These are phyloP conservation scores for Caenorhabditis macrosperma DNA, from an alignment of 2,888 invertebrate genomes.

Conservation along the genomic window DNA sequence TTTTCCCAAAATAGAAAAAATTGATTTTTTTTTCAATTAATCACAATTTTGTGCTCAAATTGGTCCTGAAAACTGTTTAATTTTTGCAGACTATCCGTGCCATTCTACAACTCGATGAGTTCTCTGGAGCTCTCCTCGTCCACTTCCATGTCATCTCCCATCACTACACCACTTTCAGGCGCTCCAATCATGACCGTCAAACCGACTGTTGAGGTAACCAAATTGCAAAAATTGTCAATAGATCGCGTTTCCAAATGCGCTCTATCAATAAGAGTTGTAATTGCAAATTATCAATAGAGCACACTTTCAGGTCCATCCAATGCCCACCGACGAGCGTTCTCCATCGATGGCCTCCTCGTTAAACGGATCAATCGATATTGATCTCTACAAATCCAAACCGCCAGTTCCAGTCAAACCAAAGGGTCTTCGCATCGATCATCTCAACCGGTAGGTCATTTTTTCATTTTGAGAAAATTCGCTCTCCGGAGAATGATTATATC, in stretches of 20 bases:
- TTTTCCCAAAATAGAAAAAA: no score
- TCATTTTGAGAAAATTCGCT: background rate
- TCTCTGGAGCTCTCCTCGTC: constrained; percentile 59
- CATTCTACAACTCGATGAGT: constrained; percentile 65
- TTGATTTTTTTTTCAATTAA: background rate
- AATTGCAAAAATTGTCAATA: no score
- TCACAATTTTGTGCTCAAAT: no score
- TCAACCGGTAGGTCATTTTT: constrained; percentile 59
- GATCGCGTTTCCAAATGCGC: no score
- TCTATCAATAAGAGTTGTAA: no score
- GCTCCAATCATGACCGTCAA: constrained; percentile 55
- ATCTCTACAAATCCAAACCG: constrained; percentile 59
- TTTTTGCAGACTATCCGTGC: constrained; percentile 59
- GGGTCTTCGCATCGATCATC: constrained; percentile 67
- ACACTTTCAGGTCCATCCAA: constrained; percentile 68
- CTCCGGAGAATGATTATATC: no score
- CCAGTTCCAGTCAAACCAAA: constrained; percentile 70
- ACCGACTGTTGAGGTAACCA: constrained; percentile 71
- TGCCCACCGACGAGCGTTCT: constrained; percentile 67
- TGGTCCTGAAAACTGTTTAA: no score
- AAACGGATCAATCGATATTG: constrained; percentile 49
- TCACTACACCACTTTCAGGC: constrained; percentile 16
- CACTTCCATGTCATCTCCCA: constrained; percentile 21
- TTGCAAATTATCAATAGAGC: background rate
- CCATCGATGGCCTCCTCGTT: constrained; percentile 34